Base-by-base conservation (phyloP, 2,888 invertebrate genomes). In the Buathra laborator region DNA sequence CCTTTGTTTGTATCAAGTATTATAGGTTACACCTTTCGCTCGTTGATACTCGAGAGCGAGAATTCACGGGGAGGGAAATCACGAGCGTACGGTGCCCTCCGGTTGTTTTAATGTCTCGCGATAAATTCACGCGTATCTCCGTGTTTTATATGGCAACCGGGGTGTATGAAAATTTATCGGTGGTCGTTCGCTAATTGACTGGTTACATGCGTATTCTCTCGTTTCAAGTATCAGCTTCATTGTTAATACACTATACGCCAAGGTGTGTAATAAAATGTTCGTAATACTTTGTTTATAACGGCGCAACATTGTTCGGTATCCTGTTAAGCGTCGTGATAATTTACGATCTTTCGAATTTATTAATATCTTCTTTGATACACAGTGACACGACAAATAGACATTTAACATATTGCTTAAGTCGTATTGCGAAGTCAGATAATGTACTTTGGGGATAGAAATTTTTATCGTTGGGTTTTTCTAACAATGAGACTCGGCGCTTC, bases 61-160 rank as follows among this genome's bases (percentile, higher is more conserved):
- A 72, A 44, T 80, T 53, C 16, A 19, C 53, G 44, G 56, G 10
- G 66, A 44, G 66, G 53, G 71, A 72, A 72, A 80, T 72, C 66
- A 19, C 19, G 77, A 59, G 51, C 64, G 71, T 72, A 80, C 53
- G 37, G 16, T 44, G 64, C 16, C 43, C 72, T 10, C 51, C 66
- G 64, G 12, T 72, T n/a, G 16, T 80, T 59, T 72, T 56, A 66
- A 80, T 66, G 80, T 44, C 44, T 16, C 66, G 16, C 66, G 72
- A 80, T 80, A 72, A 80, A 72, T 80, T 80, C 66, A 56, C 80
- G 32, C 53, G 24, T 80, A 24, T 29, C 53, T 62, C 29, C 64
- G 53, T 29, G 14, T 68, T 68, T 68, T 78, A 44, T 66, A 80
- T 78, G 78, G 59, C 51, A 68, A 62, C 44, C 29, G 64, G 29